A percentile compares a stretch with the other conserved stretches of the same genome.
Conservation (phyloP, 2,888 invertebrate genomes). For the Ferrisia virgata region DNA sequence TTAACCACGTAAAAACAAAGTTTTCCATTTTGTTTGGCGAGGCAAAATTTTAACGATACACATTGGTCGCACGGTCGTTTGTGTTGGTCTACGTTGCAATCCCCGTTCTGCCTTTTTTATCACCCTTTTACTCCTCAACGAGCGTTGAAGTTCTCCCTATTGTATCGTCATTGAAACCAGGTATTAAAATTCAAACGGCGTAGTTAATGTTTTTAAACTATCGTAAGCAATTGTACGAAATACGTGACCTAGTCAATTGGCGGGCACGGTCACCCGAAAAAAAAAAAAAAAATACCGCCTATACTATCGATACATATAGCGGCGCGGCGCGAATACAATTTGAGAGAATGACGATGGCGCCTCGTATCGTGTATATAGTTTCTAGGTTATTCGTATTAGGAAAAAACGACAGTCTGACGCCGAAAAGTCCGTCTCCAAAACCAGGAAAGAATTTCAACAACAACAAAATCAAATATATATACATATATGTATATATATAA, state of each 20-base stretch:
- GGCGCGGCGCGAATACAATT: no score
- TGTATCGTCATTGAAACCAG: not conserved
- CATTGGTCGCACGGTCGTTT: not conserved
- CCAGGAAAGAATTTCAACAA: conserved; percentile 13
- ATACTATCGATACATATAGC: not conserved
- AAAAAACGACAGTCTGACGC: not conserved
- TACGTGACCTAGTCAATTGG: conserved; percentile 29
- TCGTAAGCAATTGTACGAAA: not conserved
- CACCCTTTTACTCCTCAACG: no score
- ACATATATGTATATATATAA: no score
- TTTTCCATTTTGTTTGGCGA: not conserved
- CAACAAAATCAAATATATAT: no score
- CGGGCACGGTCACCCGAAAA: not conserved
- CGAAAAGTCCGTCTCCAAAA: conserved; percentile 29
- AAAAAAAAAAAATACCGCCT: no score
- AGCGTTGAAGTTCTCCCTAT: no score
- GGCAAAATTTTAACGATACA: not conserved
- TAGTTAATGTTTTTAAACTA: conserved; percentile 6
- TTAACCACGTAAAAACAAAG: conserved; percentile 15
- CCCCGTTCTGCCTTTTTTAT: no score
- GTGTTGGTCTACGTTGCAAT: no score
- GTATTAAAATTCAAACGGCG: conserved; percentile 20
- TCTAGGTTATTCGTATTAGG: not conserved
- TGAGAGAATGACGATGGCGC: not conserved
- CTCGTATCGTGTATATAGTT: not conserved